Conservation (phyloP, 2,113 vertebrate genomes). For the Crotalus viridis region DNA sequence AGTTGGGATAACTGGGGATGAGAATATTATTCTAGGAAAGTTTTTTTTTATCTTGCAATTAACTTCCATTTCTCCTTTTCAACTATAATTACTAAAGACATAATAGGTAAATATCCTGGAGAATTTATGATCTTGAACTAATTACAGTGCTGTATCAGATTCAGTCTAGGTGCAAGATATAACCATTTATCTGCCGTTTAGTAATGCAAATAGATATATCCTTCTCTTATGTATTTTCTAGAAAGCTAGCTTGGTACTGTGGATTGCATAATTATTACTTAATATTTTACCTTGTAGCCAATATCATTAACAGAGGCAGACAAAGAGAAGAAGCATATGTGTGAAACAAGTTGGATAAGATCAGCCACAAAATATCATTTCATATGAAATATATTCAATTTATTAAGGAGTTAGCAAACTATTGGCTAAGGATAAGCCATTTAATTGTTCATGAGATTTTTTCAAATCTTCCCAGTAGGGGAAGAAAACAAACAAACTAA, state of each 20-base stretch:
- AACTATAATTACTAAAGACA: constrained; percentile 22
- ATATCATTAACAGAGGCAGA: neutral
- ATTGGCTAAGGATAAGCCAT: constrained; percentile 3
- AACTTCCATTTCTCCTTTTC: neutral
- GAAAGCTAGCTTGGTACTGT: constrained; percentile 30
- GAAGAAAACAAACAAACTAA: neutral
- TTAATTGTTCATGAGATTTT: constrained; percentile 7
- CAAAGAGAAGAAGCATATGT: neutral
- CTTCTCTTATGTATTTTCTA: constrained; percentile 9
- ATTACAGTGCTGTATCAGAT: constrained; percentile 1
- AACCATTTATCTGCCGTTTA: constrained; percentile 30
- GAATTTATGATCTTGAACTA: constrained; percentile 10
- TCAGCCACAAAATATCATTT: neutral
- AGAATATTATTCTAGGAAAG: neutral
- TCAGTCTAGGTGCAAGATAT: neutral
- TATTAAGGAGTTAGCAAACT: neutral
- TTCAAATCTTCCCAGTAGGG: neutral
- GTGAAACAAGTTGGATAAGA: neutral
- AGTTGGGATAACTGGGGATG: neutral
- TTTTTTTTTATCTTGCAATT: neutral
- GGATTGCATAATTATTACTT: constrained; percentile 30
- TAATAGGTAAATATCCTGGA: constrained; percentile 4
- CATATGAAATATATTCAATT: neutral
- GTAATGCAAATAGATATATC: neutral
- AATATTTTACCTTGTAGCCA: constrained; percentile 29